phyloP scores from a whole-genome alignment of 2,888 invertebrate genomes.

The Embidobia sp. region DNA sequence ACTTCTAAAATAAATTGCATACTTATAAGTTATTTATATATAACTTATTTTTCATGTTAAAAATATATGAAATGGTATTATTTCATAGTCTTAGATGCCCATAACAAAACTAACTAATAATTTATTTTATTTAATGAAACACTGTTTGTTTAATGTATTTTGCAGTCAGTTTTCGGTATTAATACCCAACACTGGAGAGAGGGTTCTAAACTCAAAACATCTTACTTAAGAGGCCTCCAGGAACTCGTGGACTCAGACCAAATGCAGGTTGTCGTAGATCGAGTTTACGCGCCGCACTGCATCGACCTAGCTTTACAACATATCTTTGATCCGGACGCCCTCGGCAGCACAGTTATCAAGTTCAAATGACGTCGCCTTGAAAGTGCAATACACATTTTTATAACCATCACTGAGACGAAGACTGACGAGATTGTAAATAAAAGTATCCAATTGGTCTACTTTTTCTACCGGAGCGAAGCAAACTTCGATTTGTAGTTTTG shows the following conservation, averaged over 20 bases:
- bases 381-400: slow-evolving; percentile 23
- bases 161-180: slow-evolving; percentile 79
- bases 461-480: no score
- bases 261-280: slow-evolving; percentile 84
- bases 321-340: slow-evolving; percentile 79
- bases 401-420: slow-evolving; percentile 18
- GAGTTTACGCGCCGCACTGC: slow-evolving; percentile 82
- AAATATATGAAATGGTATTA: no score
- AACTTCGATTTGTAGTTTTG: no score
- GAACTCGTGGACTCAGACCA: slow-evolving; percentile 83
- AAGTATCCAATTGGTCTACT: not conserved
- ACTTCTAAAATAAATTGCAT: no score
- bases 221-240: slow-evolving; percentile 78
- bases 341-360: slow-evolving; percentile 82
- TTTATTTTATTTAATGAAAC: no score
- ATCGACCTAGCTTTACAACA: slow-evolving; percentile 82
- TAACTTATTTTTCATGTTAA: no score
- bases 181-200: slow-evolving; percentile 76
- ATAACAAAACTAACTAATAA: no score
- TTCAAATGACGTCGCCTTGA: slow-evolving; percentile 77
- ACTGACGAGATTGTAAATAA: slow-evolving; percentile 16
- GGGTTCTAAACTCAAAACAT: slow-evolving; percentile 74
- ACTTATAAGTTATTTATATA: no score
- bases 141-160: no score
- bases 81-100: no score